phyloP scores from a whole-genome alignment of 2,797 vertebrate genomes.

The Pangasius djambal region DNA sequence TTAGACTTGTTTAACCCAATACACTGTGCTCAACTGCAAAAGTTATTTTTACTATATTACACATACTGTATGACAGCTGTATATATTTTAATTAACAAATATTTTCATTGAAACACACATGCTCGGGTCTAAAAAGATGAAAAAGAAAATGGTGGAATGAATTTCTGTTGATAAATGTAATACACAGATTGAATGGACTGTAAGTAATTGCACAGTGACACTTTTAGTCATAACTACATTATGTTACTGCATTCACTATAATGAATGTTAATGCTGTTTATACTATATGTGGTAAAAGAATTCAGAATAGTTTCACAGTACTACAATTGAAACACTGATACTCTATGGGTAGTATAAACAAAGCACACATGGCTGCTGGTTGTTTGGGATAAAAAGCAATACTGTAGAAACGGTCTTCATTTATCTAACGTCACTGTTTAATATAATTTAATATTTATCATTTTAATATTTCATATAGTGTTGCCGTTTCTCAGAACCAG shows the following conservation, averaged over 20 bases:
- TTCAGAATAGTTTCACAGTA: background rate
- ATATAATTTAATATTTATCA: background rate
- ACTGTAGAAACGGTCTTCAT: too few species aligned
- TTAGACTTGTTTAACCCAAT: background rate
- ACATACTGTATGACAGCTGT: background rate
- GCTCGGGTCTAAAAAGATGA: background rate
- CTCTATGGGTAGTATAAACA: background rate
- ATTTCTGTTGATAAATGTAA: background rate
- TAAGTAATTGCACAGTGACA: too few species aligned
- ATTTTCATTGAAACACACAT: background rate
- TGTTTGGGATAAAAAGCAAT: background rate
- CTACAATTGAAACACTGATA: background rate
- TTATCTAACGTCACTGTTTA: background rate
- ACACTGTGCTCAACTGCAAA: background rate
- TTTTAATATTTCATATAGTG: background rate
- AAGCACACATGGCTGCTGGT: background rate
- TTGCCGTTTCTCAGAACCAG: background rate
- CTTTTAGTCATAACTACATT: background rate
- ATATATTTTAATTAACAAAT: constrained; percentile 1
- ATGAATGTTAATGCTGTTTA: background rate
- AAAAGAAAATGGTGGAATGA: background rate
- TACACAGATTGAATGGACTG: background rate
- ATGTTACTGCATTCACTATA: background rate
- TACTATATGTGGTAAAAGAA: background rate
- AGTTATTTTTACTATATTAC: background rate